A percentile compares a stretch with the other conserved stretches of the same genome.
These are phyloP conservation scores for Alces alces DNA, from an alignment of 2,113 vertebrate species.

Conservation along the genomic window DNA sequence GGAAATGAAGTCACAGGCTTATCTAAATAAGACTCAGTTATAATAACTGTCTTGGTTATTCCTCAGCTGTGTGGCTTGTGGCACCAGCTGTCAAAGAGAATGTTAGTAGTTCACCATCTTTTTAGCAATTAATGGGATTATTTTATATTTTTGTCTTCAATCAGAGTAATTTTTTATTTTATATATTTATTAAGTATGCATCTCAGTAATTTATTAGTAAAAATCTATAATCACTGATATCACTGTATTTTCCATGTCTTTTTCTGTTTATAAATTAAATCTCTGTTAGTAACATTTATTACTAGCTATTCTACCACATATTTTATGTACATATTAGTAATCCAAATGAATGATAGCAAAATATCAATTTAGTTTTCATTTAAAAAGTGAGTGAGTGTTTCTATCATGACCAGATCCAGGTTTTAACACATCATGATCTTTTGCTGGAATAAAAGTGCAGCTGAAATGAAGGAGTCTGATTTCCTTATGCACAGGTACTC, in stretches of 20 bases:
- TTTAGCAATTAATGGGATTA: background rate
- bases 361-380: background rate
- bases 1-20: background rate
- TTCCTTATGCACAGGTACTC: fast-evolving
- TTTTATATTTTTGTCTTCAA: background rate
- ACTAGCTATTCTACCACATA: background rate
- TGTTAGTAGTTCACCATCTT: background rate
- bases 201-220: background rate
- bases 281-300: background rate
- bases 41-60: fast-evolving
- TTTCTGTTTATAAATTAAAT: background rate
- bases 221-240: background rate
- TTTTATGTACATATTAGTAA: background rate
- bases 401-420: background rate
- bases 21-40: background rate
- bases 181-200: background rate
- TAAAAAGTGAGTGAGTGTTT: background rate
- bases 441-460: background rate
- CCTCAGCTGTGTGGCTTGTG: no score
- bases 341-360: background rate
- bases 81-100: background rate
- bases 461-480: no score
- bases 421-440: background rate
- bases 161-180: background rate
- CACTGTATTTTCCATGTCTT: no score